phyloP scores from a whole-genome alignment of 2,888 invertebrate species.

The Diaperis boleti region DNA sequence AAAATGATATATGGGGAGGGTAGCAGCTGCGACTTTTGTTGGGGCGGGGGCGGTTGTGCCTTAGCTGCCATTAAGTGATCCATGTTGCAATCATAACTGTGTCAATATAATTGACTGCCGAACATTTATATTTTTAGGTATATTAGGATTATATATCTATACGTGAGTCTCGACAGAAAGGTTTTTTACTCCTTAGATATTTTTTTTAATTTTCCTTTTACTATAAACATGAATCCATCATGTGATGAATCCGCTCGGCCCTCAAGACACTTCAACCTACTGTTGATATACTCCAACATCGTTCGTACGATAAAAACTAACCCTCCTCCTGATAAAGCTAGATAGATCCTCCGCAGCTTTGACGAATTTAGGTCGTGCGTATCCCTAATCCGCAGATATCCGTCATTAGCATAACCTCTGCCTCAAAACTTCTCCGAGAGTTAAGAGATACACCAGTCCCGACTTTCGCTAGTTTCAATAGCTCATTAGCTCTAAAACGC shows the following conservation, averaged over 20 bases:
- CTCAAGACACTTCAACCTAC: too few relatives aligned
- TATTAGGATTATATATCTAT: too few relatives aligned
- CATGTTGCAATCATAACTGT: too few relatives aligned
- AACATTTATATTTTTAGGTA: too few relatives aligned
- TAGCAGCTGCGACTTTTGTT: too few relatives aligned
- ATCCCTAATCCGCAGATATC: neutral
- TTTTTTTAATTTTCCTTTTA: neutral
- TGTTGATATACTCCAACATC: too few relatives aligned
- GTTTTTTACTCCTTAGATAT: neutral
- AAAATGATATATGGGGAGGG: constrained; percentile 10
- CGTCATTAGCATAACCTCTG: constrained; percentile 9
- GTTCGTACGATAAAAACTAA: neutral
- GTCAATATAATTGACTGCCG: too few relatives aligned
- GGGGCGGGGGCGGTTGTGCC: too few relatives aligned
- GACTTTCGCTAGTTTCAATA: neutral
- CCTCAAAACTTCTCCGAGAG: neutral
- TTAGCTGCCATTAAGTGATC: too few relatives aligned
- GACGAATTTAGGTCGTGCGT: constrained; percentile 3
- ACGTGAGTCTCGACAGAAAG: too few relatives aligned
- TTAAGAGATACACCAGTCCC: neutral
- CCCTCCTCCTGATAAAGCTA: neutral
- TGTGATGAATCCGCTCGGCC: too few relatives aligned
- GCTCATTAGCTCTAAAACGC: neutral
- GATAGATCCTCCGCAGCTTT: neutral
- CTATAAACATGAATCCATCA: too few relatives aligned